Evolutionary conservation across 2,888 invertebrate genomes (phyloP).

Genomic region (Nematopogon swammerdamellus): DNA sequence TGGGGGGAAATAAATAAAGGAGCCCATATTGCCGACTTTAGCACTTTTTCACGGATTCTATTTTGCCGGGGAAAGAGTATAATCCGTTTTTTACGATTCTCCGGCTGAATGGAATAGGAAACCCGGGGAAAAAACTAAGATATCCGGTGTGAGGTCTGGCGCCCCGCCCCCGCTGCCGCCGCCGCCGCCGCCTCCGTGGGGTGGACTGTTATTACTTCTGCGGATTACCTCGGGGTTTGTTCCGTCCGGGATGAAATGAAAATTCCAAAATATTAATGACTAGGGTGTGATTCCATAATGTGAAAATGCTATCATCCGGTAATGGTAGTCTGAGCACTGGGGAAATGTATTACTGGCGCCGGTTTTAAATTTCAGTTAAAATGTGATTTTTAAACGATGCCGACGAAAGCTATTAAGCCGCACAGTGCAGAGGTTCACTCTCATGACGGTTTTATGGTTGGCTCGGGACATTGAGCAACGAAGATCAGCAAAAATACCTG

Average conservation of each 20-base stretch:
- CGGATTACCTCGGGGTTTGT: not conserved
- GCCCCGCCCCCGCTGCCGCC: too few species aligned
- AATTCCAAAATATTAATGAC: not conserved
- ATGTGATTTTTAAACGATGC: too few species aligned
- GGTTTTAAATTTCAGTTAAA: too few species aligned
- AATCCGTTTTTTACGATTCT: constrained; percentile 56
- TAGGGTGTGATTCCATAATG: not conserved
- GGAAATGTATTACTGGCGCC: too few species aligned
- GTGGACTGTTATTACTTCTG: not conserved
- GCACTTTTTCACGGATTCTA: constrained; percentile 46
- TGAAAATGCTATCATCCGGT: too few species aligned
- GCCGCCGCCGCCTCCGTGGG: too few species aligned
- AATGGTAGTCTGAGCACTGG: too few species aligned
- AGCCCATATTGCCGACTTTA: constrained; percentile 44
- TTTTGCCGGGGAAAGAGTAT: constrained; percentile 36
- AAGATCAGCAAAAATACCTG: too few species aligned
- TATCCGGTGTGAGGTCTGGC: not conserved
- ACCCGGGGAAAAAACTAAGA: not conserved
- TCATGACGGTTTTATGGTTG: too few species aligned
- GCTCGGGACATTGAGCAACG: too few species aligned
- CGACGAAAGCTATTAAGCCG: too few species aligned
- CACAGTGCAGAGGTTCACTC: too few species aligned
- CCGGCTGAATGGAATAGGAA: not conserved
- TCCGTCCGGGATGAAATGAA: not conserved
- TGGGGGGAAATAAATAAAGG: constrained; percentile 47